Evolutionary conservation across 37 sponge, comb jelly and placozoan genomes (phyloP), one percentile per base, ranked within the genome.

Genomic region (Cladorhizidae sp.): DNA sequence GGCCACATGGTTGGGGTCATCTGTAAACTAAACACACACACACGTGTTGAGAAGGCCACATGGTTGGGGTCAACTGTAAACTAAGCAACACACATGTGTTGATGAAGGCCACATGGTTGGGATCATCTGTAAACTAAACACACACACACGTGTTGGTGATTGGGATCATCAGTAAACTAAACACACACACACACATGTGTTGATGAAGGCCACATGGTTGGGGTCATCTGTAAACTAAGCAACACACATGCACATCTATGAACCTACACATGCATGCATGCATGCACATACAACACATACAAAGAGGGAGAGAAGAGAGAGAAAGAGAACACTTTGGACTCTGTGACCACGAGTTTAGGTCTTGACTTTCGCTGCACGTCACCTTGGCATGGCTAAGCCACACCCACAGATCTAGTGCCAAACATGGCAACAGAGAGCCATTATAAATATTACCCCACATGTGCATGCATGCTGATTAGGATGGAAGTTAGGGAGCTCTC

Each of bases 221-320:
- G 88, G 87, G 43, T 86, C 85, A 69, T 87, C 89, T 26, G 88
- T 87, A 67, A 86, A 88, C 93, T 92, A n/a, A n/a, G n/a, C n/a
- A n/a, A 71, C 20, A 85, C 90, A 58, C 90, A 81, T 36, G 80
- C n/a, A n/a, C n/a, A n/a, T n/a, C n/a, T n/a, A n/a, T n/a, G n/a
- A n/a, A n/a, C n/a, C n/a, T n/a, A n/a, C n/a, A n/a, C n/a, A n/a
- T n/a, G n/a, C n/a, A n/a, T n/a, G n/a, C n/a, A n/a, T n/a, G n/a
- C n/a, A n/a, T n/a, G n/a, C n/a, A n/a, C n/a, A n/a, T n/a, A n/a
- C n/a, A n/a, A n/a, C n/a, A n/a, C n/a, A n/a, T n/a, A n/a, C n/a
- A n/a, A n/a, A n/a, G n/a, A n/a, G n/a, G 57, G 29, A 37, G 33
- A 8, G 28, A 76, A 3, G 31, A 22, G 0, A 65, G 18, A 49